Base-by-base conservation (phyloP, 2,797 vertebrate genomes). In the Numenius phaeopus region DNA sequence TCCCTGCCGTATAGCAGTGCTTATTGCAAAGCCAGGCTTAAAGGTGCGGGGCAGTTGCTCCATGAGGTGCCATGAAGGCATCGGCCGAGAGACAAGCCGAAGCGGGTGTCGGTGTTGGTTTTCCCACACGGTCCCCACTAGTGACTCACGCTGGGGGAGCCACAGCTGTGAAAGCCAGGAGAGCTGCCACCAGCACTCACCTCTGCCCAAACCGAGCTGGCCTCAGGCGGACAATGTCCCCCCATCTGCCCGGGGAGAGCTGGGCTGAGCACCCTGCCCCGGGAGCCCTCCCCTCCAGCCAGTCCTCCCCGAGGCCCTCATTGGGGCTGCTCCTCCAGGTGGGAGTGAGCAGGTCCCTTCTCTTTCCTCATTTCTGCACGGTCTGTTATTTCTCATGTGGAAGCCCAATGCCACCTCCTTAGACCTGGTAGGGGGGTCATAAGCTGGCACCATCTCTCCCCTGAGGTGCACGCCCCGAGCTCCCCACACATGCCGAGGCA, bases 391-490 rank as follows among this genome's bases (percentile, higher is more conserved):
- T 85, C 27, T 20, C 23, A 14, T 1, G 32, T 15, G 21, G 34
- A 83, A 86, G 19, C 13, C 27, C 14, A 46, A 14, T 14, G 40
- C 15, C 46, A 54, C 34, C 37, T 34, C 16, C 12, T 23, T 62
- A 58, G 44, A 42, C 5, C 14, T 20, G 10, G 26, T 3, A 1
- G 14, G 1, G 2, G 18, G 7, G 3, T 55, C 54, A 12, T 26
- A 72, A 58, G 8, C 32, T 49, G 70, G 12, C 42, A 72, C 16
- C 18, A 11, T 8, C 19, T 69, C n/a, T n/a, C 6, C 23, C 3
- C 7, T 2, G 12, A n/a, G 34, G 9, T 1, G 2, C 4, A 0
- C 2, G 3, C 18, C 29, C 55, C 2, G 1, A 61, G 21, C 9
- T 5, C 11, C 7, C 22, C 1, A 7, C 3, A 1, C 13, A 3